These are phyloP conservation scores for Barbus barbus DNA, from an alignment of 2,113 vertebrate species.

Conservation along the genomic window DNA sequence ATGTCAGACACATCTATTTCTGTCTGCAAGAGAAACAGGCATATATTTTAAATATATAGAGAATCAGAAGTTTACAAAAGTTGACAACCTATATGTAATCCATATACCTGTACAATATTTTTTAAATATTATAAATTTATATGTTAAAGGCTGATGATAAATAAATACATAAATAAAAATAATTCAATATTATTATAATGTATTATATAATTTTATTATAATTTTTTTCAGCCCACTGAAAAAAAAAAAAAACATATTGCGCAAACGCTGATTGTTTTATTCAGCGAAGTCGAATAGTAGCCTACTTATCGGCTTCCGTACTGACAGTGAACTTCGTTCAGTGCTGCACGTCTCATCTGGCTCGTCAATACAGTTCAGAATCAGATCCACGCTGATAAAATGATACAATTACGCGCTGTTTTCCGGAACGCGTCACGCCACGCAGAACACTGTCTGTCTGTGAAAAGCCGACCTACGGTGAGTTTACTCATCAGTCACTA, in stretches of 20 bases:
- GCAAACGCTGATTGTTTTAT: neutral
- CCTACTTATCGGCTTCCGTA: conserved; percentile 42
- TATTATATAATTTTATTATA: no score
- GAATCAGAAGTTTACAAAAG: no score
- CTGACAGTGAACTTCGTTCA: neutral
- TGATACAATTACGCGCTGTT: neutral
- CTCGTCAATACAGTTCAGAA: neutral
- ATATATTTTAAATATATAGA: no score
- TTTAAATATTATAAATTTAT: neutral
- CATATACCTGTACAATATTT: no score
- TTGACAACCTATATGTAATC: no score
- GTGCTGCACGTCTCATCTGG: neutral
- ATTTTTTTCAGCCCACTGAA: neutral
- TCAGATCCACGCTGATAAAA: neutral
- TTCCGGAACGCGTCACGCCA: neutral
- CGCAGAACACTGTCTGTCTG: neutral
- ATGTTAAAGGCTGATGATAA: neutral
- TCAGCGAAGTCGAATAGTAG: no score
- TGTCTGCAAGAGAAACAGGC: no score
- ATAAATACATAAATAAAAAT: neutral
- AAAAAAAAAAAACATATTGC: neutral
- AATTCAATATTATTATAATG: no score
- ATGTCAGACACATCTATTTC: neutral
- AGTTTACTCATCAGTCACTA: neutral
- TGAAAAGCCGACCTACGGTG: conserved; percentile 25